These are phyloP conservation scores for Oedothorax gibbosus DNA, from an alignment of 1,140 invertebrate genomes.

Conservation along the genomic window DNA sequence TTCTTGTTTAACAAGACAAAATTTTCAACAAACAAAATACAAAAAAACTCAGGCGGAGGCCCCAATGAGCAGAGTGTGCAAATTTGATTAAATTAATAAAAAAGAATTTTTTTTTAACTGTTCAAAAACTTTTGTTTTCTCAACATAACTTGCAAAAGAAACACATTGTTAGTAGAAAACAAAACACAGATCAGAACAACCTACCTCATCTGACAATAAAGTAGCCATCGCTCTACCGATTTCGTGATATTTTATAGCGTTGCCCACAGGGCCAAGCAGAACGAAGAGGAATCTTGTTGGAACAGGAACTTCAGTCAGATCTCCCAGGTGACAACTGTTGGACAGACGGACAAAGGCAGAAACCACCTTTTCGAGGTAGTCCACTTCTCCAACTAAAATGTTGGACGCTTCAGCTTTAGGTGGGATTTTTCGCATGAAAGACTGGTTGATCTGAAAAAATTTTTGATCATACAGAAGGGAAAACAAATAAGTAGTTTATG, in stretches of 20 bases:
- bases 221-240: constrained; percentile 67
- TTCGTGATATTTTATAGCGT: constrained; percentile 63
- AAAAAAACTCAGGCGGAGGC: too few relatives aligned
- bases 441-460: constrained; percentile 63
- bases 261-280: constrained; percentile 65
- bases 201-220: constrained; percentile 67
- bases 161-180: too few relatives aligned
- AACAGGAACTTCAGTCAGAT: constrained; percentile 68
- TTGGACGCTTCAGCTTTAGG: constrained; percentile 67
- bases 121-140: too few relatives aligned
- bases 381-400: constrained; percentile 67
- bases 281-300: constrained; percentile 68
- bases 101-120: too few relatives aligned
- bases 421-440: constrained; percentile 68
- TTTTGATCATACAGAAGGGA: background rate
- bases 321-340: constrained; percentile 64
- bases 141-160: too few relatives aligned
- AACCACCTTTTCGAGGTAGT: constrained; percentile 65
- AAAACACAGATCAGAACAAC: background rate
- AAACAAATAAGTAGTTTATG: background rate
- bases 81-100: too few relatives aligned
- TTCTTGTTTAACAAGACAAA: too few relatives aligned
- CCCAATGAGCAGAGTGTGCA: too few relatives aligned
- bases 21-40: too few relatives aligned
- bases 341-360: constrained; percentile 66